These are phyloP conservation scores for Melipona beecheii DNA, from an alignment of 2,888 invertebrate species.

Conservation along the genomic window DNA sequence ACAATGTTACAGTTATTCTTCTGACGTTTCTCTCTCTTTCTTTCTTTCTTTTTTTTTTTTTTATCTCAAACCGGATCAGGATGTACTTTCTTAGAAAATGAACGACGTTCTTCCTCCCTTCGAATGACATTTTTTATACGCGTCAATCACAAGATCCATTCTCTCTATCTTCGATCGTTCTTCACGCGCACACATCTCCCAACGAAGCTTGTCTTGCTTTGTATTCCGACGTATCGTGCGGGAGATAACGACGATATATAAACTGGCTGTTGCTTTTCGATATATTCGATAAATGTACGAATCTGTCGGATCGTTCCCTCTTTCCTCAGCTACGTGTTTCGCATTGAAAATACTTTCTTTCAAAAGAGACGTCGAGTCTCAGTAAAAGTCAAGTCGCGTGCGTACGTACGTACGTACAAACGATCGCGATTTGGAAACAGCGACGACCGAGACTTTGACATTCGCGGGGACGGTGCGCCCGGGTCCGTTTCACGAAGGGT, in stretches of 20 bases:
- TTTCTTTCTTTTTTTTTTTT: background rate
- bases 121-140: slow-evolving; percentile 7
- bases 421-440: background rate
- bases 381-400: no score
- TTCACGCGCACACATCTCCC: slow-evolving; percentile 3
- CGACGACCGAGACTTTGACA: background rate
- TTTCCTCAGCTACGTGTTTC: no score
- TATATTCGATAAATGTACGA: background rate
- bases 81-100: slow-evolving; percentile 31
- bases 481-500: background rate
- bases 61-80: background rate
- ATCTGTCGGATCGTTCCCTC: no score
- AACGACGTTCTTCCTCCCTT: slow-evolving; percentile 12
- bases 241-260: slow-evolving; percentile 17
- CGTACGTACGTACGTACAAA: background rate
- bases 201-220: background rate
- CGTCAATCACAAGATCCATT: background rate
- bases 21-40: background rate
- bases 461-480: background rate
- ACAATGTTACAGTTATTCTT: slow-evolving; percentile 16
- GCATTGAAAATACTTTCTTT: no score
- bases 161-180: background rate
- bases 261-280: background rate
- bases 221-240: background rate
- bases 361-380: no score